These are phyloP conservation scores for Peromyscus aztecus DNA, from an alignment of 2,797 vertebrate genomes.

Conservation along the genomic window DNA sequence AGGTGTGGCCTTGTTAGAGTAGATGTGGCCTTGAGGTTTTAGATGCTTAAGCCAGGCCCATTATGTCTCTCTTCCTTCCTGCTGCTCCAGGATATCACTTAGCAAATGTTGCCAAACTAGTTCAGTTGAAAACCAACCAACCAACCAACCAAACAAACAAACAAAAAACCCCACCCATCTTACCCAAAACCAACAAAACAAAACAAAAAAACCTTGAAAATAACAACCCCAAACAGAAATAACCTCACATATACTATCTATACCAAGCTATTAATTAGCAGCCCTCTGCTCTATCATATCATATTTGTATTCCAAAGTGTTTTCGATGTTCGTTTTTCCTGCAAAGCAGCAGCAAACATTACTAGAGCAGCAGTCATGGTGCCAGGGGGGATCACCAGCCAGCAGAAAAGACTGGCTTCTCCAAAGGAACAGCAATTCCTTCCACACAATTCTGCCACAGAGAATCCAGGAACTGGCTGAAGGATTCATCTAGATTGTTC, in stretches of 20 bases:
- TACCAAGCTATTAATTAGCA: not conserved
- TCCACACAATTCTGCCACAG: not conserved
- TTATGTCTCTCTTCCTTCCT: not conserved
- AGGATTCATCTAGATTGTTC: not conserved
- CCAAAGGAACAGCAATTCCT: not conserved
- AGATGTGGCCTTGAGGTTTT: not conserved
- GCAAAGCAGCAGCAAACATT: slow-evolving; percentile 37
- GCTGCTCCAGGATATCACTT: not conserved
- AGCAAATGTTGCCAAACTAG: not conserved
- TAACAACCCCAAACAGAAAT: not conserved
- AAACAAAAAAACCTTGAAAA: not conserved
- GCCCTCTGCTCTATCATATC: not conserved
- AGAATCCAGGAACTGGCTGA: not conserved
- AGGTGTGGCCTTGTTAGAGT: not conserved
- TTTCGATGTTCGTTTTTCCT: not conserved
- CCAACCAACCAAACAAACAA: not conserved
- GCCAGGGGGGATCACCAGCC: not conserved
- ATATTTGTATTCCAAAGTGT: not conserved
- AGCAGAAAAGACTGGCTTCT: not conserved
- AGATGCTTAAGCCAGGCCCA: not conserved
- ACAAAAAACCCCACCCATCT: not conserved
- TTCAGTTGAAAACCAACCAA: not conserved
- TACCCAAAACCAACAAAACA: not conserved
- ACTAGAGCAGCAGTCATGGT: not conserved
- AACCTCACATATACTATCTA: not conserved